Conservation (phyloP, 2,888 invertebrate genomes). For the Seladonia tumulorum region DNA sequence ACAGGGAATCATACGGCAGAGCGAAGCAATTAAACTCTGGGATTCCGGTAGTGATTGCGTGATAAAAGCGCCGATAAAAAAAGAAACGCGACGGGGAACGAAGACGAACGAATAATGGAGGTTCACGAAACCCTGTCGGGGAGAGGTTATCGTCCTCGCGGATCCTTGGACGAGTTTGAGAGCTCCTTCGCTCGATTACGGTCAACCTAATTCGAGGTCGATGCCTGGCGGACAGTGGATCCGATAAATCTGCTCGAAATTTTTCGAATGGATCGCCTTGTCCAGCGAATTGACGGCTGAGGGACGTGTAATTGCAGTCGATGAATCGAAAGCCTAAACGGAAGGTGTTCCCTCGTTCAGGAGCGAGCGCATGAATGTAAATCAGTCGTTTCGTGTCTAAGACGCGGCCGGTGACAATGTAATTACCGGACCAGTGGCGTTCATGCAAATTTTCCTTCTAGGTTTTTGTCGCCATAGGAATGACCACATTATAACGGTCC, state of each 20-base stretch:
- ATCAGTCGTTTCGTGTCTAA: not conserved
- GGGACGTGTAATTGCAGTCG: not conserved
- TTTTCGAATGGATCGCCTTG: conserved; percentile 3
- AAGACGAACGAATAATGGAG: conserved; percentile 29
- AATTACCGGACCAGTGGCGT: not conserved
- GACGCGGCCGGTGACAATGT: not conserved
- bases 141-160: conserved; percentile 57
- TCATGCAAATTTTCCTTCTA: not conserved
- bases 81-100: not conserved
- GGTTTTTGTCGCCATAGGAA: not conserved
- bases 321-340: not conserved
- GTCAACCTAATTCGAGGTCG: conserved; percentile 59
- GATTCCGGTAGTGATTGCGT: not conserved
- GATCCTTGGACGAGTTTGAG: conserved; percentile 35
- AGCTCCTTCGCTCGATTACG: conserved; percentile 56
- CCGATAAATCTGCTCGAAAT: conserved; percentile 34
- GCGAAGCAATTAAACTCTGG: not conserved
- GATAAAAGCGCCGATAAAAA: not conserved
- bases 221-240: conserved; percentile 25
- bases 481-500: not conserved
- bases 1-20: not conserved
- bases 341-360: not conserved
- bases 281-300: not conserved
- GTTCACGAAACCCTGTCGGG: conserved; percentile 7
- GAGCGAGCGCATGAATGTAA: not conserved